Evolutionary conservation across 2,113 vertebrate genomes (phyloP).

Genomic region (Thymallus thymallus): DNA sequence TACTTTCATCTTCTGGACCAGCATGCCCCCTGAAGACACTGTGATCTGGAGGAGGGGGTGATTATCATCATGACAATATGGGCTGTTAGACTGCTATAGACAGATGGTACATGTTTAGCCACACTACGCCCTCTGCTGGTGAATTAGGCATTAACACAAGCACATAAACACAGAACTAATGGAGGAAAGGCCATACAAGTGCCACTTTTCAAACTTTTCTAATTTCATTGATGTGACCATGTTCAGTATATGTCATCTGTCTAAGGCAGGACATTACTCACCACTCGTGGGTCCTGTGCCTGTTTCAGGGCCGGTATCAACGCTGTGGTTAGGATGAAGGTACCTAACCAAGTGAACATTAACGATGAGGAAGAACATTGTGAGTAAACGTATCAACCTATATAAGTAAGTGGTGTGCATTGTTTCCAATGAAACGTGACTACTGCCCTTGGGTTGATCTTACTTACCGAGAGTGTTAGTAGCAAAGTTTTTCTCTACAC

Average conservation of each 20-base stretch:
- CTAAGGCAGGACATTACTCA: constrained; percentile 57
- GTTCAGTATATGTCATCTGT: neutral
- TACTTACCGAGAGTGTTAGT: constrained; percentile 81
- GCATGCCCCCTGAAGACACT: constrained; percentile 86
- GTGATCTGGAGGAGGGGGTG: constrained; percentile 70
- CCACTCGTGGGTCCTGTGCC: constrained; percentile 79
- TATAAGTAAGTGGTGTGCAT: neutral
- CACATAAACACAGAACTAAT: neutral
- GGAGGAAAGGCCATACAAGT: neutral
- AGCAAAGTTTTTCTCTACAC: constrained; percentile 85
- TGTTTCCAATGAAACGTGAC: neutral
- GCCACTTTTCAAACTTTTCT: neutral
- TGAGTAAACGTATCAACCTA: too few relatives aligned
- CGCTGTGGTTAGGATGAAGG: constrained; percentile 79
- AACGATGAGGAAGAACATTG: too few relatives aligned
- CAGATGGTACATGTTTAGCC: neutral
- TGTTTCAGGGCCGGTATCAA: constrained; percentile 78
- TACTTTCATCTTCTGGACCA: constrained; percentile 82
- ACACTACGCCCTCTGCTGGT: too few relatives aligned
- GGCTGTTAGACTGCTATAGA: neutral
- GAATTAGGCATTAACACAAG: neutral
- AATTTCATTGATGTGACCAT: neutral
- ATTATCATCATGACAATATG: too few relatives aligned
- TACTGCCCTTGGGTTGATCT: neutral
- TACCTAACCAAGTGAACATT: constrained; percentile 62